Conservation (phyloP, 1,140 invertebrate species). For the Choristoneura fumiferana region DNA sequence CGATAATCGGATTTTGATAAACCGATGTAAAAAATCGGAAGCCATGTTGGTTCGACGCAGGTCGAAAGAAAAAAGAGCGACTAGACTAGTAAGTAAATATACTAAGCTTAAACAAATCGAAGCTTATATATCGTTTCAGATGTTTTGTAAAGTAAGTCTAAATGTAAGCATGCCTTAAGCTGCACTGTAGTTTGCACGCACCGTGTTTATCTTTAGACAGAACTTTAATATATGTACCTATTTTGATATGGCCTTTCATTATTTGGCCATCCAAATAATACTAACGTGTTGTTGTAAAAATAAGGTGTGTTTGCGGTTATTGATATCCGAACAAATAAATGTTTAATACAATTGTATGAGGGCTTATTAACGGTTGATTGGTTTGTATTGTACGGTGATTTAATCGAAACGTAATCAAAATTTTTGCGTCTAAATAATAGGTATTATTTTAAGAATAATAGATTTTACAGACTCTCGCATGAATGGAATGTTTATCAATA, state of each 20-base stretch:
- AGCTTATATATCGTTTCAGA: too few relatives aligned
- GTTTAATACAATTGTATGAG: constrained; percentile 3
- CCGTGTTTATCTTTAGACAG: too few relatives aligned
- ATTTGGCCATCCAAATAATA: not conserved
- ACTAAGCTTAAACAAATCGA: too few relatives aligned
- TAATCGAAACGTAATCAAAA: not conserved
- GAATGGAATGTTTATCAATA: too few relatives aligned
- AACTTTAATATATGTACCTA: too few relatives aligned
- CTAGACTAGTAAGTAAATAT: too few relatives aligned
- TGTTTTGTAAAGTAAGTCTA: too few relatives aligned
- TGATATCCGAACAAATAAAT: constrained; percentile 1
- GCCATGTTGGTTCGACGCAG: constrained; percentile 42
- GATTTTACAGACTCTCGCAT: too few relatives aligned
- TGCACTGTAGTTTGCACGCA: too few relatives aligned
- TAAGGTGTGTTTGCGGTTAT: constrained; percentile 8
- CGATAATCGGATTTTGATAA: constrained; percentile 59
- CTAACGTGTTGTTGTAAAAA: constrained; percentile 2
- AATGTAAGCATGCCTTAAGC: too few relatives aligned
- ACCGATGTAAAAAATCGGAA: constrained; percentile 49
- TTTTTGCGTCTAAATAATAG: constrained; percentile 1
- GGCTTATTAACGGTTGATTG: constrained; percentile 5
- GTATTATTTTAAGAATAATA: too few relatives aligned
- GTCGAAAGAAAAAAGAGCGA: constrained; percentile 51
- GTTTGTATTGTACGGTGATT: constrained; percentile 3
- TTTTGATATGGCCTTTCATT: constrained; percentile 6